Evolutionary conservation across 2,797 vertebrate species (phyloP).

Genomic region (Tachyglossus aculeatus): DNA sequence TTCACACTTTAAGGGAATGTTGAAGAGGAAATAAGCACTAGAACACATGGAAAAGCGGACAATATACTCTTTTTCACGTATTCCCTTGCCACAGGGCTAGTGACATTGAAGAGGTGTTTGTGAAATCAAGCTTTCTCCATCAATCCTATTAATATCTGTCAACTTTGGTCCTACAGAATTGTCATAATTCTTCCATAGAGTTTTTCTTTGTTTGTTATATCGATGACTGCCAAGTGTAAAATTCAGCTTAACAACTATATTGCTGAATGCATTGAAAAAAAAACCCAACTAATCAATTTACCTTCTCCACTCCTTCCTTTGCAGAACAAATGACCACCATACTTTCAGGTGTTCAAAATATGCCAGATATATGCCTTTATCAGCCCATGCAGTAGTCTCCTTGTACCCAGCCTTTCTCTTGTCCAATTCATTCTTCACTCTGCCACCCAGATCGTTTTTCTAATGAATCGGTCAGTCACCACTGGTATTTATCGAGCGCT

Average conservation of each 20-base stretch:
- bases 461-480: too few species aligned
- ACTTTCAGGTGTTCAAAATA: too few species aligned
- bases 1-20: slow-evolving; percentile 21
- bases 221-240: slow-evolving; percentile 25
- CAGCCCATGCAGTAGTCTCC: too few species aligned
- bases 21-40: slow-evolving; percentile 9
- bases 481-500: too few species aligned
- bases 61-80: slow-evolving; percentile 38
- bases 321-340: too few species aligned
- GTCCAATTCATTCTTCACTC: too few species aligned
- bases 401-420: too few species aligned
- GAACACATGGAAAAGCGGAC: slow-evolving; percentile 7
- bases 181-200: slow-evolving; percentile 46
- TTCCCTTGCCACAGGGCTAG: slow-evolving; percentile 34
- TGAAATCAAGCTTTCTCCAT: slow-evolving; percentile 39
- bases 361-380: too few species aligned
- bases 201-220: slow-evolving; percentile 47
- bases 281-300: too few species aligned
- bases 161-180: slow-evolving; percentile 49
- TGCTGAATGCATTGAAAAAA: too few species aligned
- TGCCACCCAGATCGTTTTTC: too few species aligned
- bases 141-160: slow-evolving; percentile 37
- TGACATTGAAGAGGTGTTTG: slow-evolving; percentile 25
- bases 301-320: too few species aligned
- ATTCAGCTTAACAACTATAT: slow-evolving; percentile 42